Percentiles rank a stretch among this genome's conserved stretches.
Evolutionary conservation across 2,888 invertebrate genomes (phyloP).

Genomic region (Ethmia dodecea): DNA sequence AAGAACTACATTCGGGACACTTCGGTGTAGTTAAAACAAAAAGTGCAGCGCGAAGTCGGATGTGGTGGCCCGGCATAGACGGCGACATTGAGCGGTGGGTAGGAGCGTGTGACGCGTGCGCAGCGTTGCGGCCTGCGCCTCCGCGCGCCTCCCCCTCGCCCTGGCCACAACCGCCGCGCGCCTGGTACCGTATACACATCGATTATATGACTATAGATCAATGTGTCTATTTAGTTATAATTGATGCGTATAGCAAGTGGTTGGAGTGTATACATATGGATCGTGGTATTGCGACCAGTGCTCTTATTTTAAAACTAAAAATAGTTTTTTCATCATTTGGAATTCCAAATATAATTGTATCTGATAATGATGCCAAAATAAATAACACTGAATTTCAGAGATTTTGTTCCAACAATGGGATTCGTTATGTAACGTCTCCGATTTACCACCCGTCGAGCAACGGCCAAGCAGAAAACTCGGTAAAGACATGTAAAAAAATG

Average conservation of each 20-base stretch:
- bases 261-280: conserved; percentile 17
- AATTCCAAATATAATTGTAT: too few species aligned
- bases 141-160: neutral
- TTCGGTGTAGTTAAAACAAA: neutral
- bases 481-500: conserved; percentile 21
- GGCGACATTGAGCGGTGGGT: neutral
- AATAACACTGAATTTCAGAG: conserved; percentile 12
- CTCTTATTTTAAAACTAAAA: too few species aligned
- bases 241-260: conserved; percentile 15
- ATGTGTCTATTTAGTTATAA: conserved; percentile 9
- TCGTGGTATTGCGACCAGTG: too few species aligned
- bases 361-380: conserved; percentile 15
- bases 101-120: conserved; percentile 1
- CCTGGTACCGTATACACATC: conserved; percentile 9
- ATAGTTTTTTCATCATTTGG: conserved; percentile 1
- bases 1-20: neutral
- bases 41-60: neutral
- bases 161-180: conserved; percentile 2
- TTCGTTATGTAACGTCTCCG: conserved; percentile 14
- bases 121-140: conserved; percentile 1
- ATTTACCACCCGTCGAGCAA: conserved; percentile 18
- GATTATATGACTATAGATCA: conserved; percentile 12
- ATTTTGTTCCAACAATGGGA: conserved; percentile 17
- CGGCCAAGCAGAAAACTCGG: conserved; percentile 19
- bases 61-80: neutral